Evolutionary conservation across 1,140 invertebrate species (phyloP).

Genomic region (silkworm (Bombyx mori)): DNA sequence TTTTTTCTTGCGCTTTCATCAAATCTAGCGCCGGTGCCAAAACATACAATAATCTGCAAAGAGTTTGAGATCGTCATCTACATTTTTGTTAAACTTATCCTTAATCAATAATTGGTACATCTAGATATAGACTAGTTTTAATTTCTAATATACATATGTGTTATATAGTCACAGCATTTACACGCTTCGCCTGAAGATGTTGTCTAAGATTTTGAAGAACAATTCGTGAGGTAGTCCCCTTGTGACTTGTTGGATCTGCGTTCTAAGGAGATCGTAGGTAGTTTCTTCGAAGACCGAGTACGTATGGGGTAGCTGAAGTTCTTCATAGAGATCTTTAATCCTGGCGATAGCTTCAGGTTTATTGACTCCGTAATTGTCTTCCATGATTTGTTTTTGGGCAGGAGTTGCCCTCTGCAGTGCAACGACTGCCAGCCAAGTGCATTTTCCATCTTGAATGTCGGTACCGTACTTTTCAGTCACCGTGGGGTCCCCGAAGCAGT

Average conservation of each 20-base stretch:
- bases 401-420: slow-evolving; percentile 85
- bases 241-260: slow-evolving; percentile 88
- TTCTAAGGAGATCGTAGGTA: slow-evolving; percentile 84
- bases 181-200: slow-evolving; percentile 80
- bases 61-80: slow-evolving; percentile 2
- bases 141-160: no score
- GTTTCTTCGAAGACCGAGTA: slow-evolving; percentile 91
- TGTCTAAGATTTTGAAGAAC: slow-evolving; percentile 87
- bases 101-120: no score
- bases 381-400: slow-evolving; percentile 82
- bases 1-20: no score
- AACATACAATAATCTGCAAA: no score
- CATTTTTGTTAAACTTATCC: background rate
- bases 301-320: slow-evolving; percentile 82
- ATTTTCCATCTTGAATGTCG: slow-evolving; percentile 96
- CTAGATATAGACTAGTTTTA: no score
- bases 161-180: slow-evolving; percentile 16
- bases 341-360: slow-evolving; percentile 78
- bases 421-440: slow-evolving; percentile 93
- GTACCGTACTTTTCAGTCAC: slow-evolving; percentile 92
- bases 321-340: slow-evolving; percentile 86
- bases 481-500: slow-evolving; percentile 90
- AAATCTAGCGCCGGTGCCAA: no score
- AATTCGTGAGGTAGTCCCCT: slow-evolving; percentile 85
- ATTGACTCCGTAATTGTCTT: slow-evolving; percentile 84